phyloP scores from a whole-genome alignment of 2,113 vertebrate species.

The Bucco capensis region DNA sequence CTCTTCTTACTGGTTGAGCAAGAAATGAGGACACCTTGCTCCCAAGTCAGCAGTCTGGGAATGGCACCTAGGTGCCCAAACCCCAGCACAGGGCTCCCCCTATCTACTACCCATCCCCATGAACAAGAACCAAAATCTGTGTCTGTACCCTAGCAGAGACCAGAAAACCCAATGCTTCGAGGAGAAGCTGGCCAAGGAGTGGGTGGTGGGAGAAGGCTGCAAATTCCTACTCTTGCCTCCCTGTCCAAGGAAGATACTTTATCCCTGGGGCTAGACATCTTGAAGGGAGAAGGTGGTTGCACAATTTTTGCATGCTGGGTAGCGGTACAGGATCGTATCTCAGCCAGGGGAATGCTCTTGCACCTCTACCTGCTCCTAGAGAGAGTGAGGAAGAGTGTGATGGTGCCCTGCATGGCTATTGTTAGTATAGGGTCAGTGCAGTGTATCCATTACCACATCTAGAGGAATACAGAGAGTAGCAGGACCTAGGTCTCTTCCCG shows the following conservation, averaged over 20 bases:
- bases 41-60: neutral
- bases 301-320: neutral
- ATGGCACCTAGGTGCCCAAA: neutral
- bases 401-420: neutral
- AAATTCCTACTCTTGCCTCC: neutral
- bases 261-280: neutral
- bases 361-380: neutral
- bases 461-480: neutral
- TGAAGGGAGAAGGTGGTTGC: neutral
- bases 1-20: rapidly evolving
- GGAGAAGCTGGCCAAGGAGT: neutral
- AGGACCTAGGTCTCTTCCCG: neutral
- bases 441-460: neutral
- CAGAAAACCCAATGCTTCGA: neutral
- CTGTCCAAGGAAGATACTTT: neutral
- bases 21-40: neutral
- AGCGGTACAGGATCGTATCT: neutral
- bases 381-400: neutral
- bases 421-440: neutral
- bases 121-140: neutral
- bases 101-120: neutral
- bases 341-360: neutral
- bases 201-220: neutral
- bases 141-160: neutral
- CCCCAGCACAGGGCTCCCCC: neutral